These are phyloP conservation scores for Steinernema feltiae DNA, from an alignment of 1,140 invertebrate species.

Conservation along the genomic window DNA sequence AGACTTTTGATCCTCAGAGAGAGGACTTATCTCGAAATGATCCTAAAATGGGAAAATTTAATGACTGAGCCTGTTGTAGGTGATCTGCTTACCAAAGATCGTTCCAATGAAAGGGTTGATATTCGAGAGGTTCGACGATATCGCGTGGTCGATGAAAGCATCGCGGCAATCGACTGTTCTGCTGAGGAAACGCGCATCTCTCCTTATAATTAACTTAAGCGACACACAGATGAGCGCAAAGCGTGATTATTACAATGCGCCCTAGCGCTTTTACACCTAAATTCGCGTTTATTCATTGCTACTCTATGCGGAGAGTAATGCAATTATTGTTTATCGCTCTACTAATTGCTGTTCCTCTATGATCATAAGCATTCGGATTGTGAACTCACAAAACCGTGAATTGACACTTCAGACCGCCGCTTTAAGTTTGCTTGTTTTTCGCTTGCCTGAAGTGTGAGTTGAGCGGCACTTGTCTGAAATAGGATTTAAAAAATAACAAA, in stretches of 20 bases:
- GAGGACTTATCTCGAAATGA: neutral
- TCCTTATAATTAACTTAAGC: neutral
- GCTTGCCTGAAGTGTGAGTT: no score
- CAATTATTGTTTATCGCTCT: neutral
- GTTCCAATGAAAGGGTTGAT: neutral
- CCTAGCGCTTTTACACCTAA: neutral
- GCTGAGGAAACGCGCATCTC: neutral
- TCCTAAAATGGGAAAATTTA: neutral
- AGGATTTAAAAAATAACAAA: no score
- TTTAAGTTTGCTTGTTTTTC: no score
- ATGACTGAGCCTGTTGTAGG: neutral
- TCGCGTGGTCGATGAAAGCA: conserved; percentile 7
- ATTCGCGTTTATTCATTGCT: neutral
- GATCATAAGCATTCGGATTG: no score
- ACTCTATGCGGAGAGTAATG: neutral
- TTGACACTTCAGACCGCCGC: no score
- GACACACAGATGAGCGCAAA: conserved; percentile 6
- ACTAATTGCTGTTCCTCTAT: neutral
- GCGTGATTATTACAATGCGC: neutral
- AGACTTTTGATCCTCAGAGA: neutral
- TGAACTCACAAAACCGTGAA: neutral
- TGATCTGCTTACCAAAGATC: neutral
- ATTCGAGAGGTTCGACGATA: neutral
- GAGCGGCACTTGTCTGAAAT: no score
- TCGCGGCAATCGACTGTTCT: conserved; percentile 5